Conservation (phyloP, 2,888 invertebrate genomes). For the Parapristionchus giblindavisi region DNA sequence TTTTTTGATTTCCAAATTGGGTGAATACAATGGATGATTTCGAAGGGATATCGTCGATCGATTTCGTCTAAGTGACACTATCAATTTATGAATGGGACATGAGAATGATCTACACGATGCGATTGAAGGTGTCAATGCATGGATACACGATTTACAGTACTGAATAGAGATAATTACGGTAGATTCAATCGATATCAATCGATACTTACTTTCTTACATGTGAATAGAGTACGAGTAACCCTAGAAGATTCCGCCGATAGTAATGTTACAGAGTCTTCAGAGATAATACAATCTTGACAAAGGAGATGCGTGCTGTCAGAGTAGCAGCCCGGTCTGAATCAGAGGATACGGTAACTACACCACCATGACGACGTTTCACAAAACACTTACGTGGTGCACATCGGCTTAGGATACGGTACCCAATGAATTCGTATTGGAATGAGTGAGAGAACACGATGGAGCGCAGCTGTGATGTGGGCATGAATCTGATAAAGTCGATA, state of each 20-base stretch:
- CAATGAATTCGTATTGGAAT: slow-evolving; percentile 50
- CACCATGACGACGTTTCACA: neutral
- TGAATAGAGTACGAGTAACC: neutral
- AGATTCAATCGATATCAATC: neutral
- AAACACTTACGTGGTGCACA: slow-evolving; percentile 14
- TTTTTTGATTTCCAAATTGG: too few species aligned
- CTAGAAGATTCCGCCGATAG: neutral
- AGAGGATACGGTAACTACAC: neutral
- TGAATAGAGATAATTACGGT: neutral
- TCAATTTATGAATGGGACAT: slow-evolving; percentile 22
- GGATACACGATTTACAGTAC: slow-evolving; percentile 18
- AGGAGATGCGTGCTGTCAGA: neutral
- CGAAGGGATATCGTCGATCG: neutral
- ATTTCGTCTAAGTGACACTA: slow-evolving; percentile 14
- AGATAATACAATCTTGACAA: neutral
- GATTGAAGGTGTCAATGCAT: neutral
- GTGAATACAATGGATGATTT: neutral
- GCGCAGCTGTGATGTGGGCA: slow-evolving; percentile 72
- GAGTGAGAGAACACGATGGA: slow-evolving; percentile 57
- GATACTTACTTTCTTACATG: slow-evolving; percentile 10
- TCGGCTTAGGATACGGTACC: slow-evolving; percentile 38
- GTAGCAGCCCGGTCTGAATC: slow-evolving; percentile 16
- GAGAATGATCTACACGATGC: slow-evolving; percentile 21
- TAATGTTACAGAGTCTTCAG: neutral
- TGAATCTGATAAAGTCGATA: slow-evolving; percentile 75